phyloP scores from a whole-genome alignment of 2,888 invertebrate genomes.

The Dasysyrphus albostriatus region DNA sequence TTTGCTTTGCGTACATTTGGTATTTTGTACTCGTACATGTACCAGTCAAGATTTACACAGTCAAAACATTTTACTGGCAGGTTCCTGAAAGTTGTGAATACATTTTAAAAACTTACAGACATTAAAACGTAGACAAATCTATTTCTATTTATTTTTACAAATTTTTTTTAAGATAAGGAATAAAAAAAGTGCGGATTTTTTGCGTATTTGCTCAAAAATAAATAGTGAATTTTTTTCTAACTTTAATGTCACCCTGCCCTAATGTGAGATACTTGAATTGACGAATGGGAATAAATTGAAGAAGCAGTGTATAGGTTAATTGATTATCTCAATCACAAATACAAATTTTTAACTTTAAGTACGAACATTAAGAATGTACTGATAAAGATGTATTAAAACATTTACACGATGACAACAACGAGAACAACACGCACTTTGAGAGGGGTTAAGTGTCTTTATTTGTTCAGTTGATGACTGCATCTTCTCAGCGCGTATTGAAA shows the following conservation, averaged over 20 bases:
- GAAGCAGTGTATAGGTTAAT: slow-evolving; percentile 23
- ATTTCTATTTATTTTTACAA: too few relatives aligned
- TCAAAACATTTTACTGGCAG: too few relatives aligned
- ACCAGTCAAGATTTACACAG: too few relatives aligned
- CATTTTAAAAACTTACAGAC: too few relatives aligned
- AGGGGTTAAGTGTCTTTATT: slow-evolving; percentile 53
- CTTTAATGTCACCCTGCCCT: not conserved
- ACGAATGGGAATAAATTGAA: not conserved
- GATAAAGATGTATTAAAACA: slow-evolving; percentile 63
- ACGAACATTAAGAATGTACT: slow-evolving; percentile 45
- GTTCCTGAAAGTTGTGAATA: too few relatives aligned
- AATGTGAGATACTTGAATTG: slow-evolving; percentile 1
- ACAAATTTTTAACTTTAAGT: slow-evolving; percentile 56
- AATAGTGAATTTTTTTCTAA: not conserved
- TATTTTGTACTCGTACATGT: too few relatives aligned
- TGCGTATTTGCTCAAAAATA: too few relatives aligned
- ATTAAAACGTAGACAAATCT: too few relatives aligned
- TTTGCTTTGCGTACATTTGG: too few relatives aligned
- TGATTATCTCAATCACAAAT: slow-evolving; percentile 61
- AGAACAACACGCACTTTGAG: slow-evolving; percentile 59
- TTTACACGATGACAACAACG: slow-evolving; percentile 30
- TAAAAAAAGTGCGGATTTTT: too few relatives aligned
- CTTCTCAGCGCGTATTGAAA: slow-evolving; percentile 48
- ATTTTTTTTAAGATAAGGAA: too few relatives aligned
- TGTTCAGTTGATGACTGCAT: slow-evolving; percentile 44